phyloP scores from a whole-genome alignment of 2,797 vertebrate genomes.

The Allobates femoralis region DNA sequence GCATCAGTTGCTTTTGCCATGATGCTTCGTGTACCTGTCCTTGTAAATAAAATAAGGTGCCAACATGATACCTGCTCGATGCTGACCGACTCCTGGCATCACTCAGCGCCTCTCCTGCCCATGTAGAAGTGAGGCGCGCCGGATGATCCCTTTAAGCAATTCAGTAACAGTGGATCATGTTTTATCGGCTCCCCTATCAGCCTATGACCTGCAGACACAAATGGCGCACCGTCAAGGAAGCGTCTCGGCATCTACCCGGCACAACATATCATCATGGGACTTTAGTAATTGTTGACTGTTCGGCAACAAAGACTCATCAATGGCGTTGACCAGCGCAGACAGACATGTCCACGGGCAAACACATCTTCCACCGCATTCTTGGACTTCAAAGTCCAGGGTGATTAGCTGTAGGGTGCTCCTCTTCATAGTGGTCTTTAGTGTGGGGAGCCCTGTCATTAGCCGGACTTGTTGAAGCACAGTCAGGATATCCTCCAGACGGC shows the following conservation, averaged over 20 bases:
- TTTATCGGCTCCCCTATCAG: no score
- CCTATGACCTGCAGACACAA: no score
- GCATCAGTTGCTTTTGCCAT: no score
- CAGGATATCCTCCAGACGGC: not conserved
- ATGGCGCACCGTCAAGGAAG: no score
- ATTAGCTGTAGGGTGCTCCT: not conserved
- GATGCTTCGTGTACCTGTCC: no score
- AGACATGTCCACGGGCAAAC: conserved; percentile 21
- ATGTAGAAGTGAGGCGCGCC: no score
- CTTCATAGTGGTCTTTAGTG: not conserved
- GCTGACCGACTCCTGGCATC: no score
- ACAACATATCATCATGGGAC: conserved; percentile 10
- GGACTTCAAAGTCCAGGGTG: conserved; percentile 50
- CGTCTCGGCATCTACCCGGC: not conserved
- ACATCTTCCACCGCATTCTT: not conserved
- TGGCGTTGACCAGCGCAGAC: not conserved
- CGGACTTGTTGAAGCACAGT: conserved; percentile 11
- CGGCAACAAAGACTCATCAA: conserved; percentile 9
- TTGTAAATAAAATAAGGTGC: no score
- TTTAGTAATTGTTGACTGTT: conserved; percentile 6
- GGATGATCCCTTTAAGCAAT: no score
- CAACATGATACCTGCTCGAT: no score
- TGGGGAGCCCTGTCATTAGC: conserved; percentile 43
- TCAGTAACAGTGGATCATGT: no score
- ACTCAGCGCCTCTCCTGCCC: no score